Base-by-base conservation (phyloP, 2,888 invertebrate species). In the Rambutsinella grinnellia region DNA sequence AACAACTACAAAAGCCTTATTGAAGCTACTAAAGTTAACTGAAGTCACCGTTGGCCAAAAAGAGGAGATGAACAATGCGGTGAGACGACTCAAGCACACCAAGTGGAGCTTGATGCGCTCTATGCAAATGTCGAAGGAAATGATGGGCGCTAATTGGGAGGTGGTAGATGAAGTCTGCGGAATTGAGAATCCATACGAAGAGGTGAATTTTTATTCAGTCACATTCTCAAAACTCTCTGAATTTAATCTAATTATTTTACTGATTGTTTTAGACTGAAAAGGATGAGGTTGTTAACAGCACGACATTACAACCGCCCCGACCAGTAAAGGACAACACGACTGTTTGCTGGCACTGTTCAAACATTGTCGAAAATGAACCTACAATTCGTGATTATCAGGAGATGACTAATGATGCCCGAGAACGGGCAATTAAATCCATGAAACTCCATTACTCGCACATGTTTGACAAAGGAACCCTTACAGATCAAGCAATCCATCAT, bases 71-170 rank as follows among this genome's bases (percentile, higher is more conserved):
- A 88, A 88, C 0, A 89, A 89, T 80, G 89, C 89, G 61, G 88
- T 89, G 13, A 89, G 88, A 78, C 86, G 89, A 0, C 85, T 89
- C 65, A 88, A 88, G 86, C 78, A 86, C 74, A 88, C 88, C 1
- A 85, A 89, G 23, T 88, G 88, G 62, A 86, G 89, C 2, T 88
- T 89, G 13, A 87, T 90, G 3, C 89, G 89, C 1, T 89, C 90
- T 87, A 85, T 90, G 60, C 90, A 90, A 85, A 90, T 90, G 87
- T 90, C 91, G 82, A 89, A 90, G 85, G 90, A 90, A 84, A 85
- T 91, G 6, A 89, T 90, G 60, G 91, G 91, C 85, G 90, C 90
- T 36, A 90, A 91, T 82, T 91, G 91, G 91, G 49, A 89, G 54
- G 83, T 89, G 26, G 90, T 91, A 0, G 87, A 88, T 28, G 87